These are phyloP conservation scores for Mola mola DNA, from an alignment of 2,113 vertebrate genomes.

Conservation along the genomic window DNA sequence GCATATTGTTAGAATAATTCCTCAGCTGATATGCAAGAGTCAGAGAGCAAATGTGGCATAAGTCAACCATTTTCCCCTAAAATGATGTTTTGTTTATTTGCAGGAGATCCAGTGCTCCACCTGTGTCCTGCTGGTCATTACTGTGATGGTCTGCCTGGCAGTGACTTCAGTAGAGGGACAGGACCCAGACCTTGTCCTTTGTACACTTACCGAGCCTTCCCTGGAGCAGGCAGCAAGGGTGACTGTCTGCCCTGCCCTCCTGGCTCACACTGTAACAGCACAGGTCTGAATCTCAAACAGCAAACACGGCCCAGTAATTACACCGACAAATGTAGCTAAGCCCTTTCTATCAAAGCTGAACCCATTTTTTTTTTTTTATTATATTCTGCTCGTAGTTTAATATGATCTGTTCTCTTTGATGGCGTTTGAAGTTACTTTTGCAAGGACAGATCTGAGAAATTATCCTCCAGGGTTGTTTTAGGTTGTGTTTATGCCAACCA, in stretches of 20 bases:
- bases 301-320: neutral
- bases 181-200: slow-evolving; percentile 84
- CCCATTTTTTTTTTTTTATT: too few species aligned
- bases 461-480: slow-evolving; percentile 11
- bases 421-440: slow-evolving; percentile 35
- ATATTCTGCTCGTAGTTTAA: too few species aligned
- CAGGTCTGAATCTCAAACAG: slow-evolving; percentile 73
- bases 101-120: slow-evolving; percentile 80
- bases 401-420: neutral
- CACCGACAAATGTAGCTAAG: too few species aligned
- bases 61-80: neutral
- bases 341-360: neutral
- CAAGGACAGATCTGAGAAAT: slow-evolving; percentile 31
- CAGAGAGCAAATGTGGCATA: neutral
- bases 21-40: neutral
- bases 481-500: too few species aligned
- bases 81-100: slow-evolving; percentile 1
- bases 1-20: slow-evolving; percentile 17
- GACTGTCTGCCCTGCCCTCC: slow-evolving; percentile 87
- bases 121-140: slow-evolving; percentile 86
- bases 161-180: slow-evolving; percentile 43
- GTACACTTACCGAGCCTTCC: slow-evolving; percentile 79
- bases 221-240: slow-evolving; percentile 80
- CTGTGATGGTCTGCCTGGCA: slow-evolving; percentile 82
- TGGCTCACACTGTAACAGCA: slow-evolving; percentile 83